These are phyloP conservation scores for Osmerus eperlanus DNA, from an alignment of 2,113 vertebrate genomes.

Conservation along the genomic window DNA sequence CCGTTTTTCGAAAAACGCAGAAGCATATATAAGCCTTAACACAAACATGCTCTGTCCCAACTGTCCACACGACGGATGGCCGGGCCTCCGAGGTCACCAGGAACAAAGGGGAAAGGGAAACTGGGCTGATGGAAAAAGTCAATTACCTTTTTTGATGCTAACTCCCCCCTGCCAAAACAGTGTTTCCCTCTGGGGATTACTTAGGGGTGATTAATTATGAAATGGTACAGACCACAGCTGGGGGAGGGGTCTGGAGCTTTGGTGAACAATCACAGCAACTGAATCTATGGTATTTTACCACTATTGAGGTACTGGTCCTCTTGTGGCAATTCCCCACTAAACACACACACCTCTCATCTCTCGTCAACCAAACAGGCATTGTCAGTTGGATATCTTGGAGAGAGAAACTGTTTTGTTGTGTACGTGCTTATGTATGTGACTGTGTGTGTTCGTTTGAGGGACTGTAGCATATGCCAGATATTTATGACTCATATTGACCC, in stretches of 20 bases:
- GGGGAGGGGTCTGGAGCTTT: constrained; percentile 16
- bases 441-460: neutral
- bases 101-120: constrained; percentile 29
- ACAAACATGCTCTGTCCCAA: constrained; percentile 17
- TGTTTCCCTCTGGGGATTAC: constrained; percentile 42
- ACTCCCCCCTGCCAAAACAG: constrained; percentile 14
- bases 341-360: constrained; percentile 10
- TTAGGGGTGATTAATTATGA: constrained; percentile 48
- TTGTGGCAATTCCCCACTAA: constrained; percentile 6
- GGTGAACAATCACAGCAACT: constrained; percentile 49
- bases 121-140: constrained; percentile 17
- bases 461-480: constrained; percentile 19
- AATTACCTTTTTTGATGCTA: constrained; percentile 24
- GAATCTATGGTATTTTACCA: constrained; percentile 63
- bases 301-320: constrained; percentile 29
- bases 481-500: constrained; percentile 40
- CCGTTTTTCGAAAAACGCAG: too few species aligned
- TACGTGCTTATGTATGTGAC: neutral
- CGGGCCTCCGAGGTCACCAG: constrained; percentile 14
- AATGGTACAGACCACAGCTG: constrained; percentile 41
- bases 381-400: too few species aligned
- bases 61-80: neutral
- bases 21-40: too few species aligned
- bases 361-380: neutral
- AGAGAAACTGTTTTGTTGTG: neutral